Evolutionary conservation across 1,140 invertebrate species (phyloP).

Genomic region (Steinernema khuongi): DNA sequence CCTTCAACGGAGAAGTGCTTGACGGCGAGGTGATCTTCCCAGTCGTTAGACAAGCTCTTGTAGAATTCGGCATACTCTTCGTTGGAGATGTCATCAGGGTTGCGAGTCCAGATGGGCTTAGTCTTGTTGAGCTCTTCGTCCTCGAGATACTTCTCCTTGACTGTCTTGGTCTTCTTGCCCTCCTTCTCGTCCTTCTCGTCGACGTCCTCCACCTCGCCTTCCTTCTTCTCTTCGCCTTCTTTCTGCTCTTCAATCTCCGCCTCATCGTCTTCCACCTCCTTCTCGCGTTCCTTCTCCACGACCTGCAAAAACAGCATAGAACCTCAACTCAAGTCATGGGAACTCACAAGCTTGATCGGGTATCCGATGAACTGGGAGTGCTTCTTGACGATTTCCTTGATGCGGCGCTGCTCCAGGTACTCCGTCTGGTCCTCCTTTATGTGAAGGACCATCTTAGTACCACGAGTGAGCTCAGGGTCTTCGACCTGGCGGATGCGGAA

Average conservation of each 20-base stretch:
- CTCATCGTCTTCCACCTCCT: constrained; percentile 68
- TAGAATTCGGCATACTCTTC: constrained; percentile 99
- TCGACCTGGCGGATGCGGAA: constrained; percentile 75
- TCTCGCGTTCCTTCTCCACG: constrained; percentile 87
- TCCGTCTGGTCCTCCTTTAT: constrained; percentile 86
- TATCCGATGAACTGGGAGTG: constrained; percentile 99
- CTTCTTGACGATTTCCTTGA: constrained; percentile 96
- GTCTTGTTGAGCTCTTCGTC: constrained; percentile 99
- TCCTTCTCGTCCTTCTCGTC: constrained; percentile 71
- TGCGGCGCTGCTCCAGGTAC: constrained; percentile 82
- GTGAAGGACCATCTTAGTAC: constrained; percentile 79
- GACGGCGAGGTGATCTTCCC: constrained; percentile 96
- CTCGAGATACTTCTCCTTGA: constrained; percentile 87
- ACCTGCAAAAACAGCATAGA: no score
- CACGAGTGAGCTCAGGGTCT: constrained; percentile 72
- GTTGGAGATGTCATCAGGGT: constrained; percentile 91
- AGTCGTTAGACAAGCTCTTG: constrained; percentile 94
- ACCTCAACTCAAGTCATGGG: no score
- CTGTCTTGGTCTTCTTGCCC: constrained; percentile 88
- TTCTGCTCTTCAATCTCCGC: constrained; percentile 68
- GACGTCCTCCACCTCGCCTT: constrained; percentile 71
- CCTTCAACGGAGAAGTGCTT: constrained; percentile 99
- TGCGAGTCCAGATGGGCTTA: constrained; percentile 96
- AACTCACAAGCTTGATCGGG: constrained; percentile 91
- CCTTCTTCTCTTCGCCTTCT: constrained; percentile 65